A percentile compares a stretch with the other conserved stretches of the same genome.
Conservation (phyloP, 1,140 invertebrate species). For the Drosophila miranda region DNA sequence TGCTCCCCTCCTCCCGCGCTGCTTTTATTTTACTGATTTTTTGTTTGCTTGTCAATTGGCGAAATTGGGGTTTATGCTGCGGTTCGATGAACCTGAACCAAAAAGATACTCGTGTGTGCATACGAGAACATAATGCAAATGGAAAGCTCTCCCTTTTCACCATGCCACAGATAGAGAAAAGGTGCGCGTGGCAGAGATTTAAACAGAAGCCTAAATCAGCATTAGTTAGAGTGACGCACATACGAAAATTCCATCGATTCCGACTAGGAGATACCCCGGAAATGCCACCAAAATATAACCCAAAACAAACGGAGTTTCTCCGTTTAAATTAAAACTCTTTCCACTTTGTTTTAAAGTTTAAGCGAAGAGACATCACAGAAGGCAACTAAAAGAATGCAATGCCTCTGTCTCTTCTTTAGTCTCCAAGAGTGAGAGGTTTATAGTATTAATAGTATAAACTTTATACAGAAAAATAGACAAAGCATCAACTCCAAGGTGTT, state of each 20-base stretch:
- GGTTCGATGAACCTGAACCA: slow-evolving; percentile 71
- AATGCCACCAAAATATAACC: neutral
- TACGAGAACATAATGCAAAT: slow-evolving; percentile 35
- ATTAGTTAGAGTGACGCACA: slow-evolving; percentile 34
- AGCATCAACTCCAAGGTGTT: no score
- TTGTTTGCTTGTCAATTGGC: slow-evolving; percentile 52
- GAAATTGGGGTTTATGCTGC: slow-evolving; percentile 51
- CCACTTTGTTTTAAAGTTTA: no score
- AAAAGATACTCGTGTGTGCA: neutral
- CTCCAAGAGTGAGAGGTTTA: no score
- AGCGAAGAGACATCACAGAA: no score
- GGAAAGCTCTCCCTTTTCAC: slow-evolving; percentile 12
- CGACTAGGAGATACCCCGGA: no score
- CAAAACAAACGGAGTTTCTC: neutral
- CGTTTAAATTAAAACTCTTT: no score
- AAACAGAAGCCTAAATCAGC: slow-evolving; percentile 34
- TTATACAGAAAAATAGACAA: no score
- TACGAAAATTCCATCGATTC: neutral
- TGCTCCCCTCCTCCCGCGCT: neutral
- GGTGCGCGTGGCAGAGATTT: slow-evolving; percentile 29
- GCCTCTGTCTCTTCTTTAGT: no score
- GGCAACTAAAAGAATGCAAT: no score
- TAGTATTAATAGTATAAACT: no score
- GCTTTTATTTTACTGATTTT: slow-evolving; percentile 20
- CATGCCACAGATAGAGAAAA: neutral